phyloP scores from a whole-genome alignment of 2,888 invertebrate species.

The Lasius fuliginosus region DNA sequence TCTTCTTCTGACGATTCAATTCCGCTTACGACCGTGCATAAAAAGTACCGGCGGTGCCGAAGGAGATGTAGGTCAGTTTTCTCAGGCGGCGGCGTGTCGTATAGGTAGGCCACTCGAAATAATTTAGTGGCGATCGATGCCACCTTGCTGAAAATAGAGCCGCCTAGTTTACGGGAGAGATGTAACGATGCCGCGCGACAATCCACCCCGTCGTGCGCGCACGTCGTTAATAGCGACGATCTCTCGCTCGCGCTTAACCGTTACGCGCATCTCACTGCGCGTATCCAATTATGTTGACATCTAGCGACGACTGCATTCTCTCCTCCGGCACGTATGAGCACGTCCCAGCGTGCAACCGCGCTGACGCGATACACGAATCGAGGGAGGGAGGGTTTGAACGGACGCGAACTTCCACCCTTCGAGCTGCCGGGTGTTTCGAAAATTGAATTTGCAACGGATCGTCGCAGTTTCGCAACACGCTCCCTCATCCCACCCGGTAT shows the following conservation, averaged over 20 bases:
- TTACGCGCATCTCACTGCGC: constrained; percentile 31
- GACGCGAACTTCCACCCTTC: constrained; percentile 60
- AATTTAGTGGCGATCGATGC: constrained; percentile 86
- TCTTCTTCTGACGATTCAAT: constrained; percentile 41
- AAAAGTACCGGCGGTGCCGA: constrained; percentile 57
- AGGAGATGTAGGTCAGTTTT: constrained; percentile 84
- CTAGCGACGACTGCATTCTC: constrained; percentile 49
- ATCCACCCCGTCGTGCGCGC: constrained; percentile 59
- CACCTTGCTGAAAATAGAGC: constrained; percentile 83
- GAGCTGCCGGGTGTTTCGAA: constrained; percentile 64
- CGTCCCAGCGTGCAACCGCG: background rate
- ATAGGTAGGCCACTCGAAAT: constrained; percentile 85
- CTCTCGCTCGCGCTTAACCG: constrained; percentile 51
- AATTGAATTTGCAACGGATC: constrained; percentile 73
- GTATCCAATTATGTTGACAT: constrained; percentile 75
- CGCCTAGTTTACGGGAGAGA: constrained; percentile 70
- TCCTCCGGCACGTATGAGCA: constrained; percentile 18
- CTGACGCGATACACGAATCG: constrained; percentile 7
- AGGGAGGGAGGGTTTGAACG: background rate
- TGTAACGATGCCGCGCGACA: constrained; percentile 69
- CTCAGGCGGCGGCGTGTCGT: constrained; percentile 76
- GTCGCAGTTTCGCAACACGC: constrained; percentile 57
- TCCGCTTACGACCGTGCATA: constrained; percentile 60
- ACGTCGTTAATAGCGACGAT: constrained; percentile 65
- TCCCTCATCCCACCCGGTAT: background rate